These are phyloP conservation scores for Leucosticte australis DNA, from an alignment of 2,113 vertebrate genomes.

Conservation along the genomic window DNA sequence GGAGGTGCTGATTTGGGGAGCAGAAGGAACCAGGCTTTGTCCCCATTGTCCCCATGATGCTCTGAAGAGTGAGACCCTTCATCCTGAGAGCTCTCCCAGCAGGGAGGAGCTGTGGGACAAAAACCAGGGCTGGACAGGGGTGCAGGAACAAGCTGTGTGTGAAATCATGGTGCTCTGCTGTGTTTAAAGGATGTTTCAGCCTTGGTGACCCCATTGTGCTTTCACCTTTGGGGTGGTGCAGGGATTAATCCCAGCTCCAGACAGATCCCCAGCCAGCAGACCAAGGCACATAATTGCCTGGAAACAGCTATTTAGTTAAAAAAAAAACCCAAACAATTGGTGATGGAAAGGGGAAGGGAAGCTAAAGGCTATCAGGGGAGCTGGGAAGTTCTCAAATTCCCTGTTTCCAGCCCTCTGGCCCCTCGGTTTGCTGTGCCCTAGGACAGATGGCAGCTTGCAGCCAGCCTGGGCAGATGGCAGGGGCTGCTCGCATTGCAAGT, in stretches of 20 bases:
- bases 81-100: not conserved
- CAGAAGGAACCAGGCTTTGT: not conserved
- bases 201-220: not conserved
- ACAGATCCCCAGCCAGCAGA: not conserved
- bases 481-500: not conserved
- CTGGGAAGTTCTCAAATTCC: not conserved
- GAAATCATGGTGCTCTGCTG: not conserved
- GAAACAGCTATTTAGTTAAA: not conserved
- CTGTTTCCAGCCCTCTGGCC: not conserved
- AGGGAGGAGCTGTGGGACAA: not conserved
- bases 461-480: constrained; percentile 44
- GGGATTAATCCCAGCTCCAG: not conserved
- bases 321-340: not conserved
- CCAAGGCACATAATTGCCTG: not conserved
- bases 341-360: not conserved
- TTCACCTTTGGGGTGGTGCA: not conserved
- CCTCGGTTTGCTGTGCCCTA: not conserved
- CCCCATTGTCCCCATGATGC: fast-evolving
- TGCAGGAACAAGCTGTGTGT: not conserved
- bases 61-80: not conserved
- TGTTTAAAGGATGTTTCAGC: not conserved
- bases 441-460: constrained; percentile 55
- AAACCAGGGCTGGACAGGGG: not conserved
- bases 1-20: not conserved
- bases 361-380: not conserved